Evolutionary conservation across 2,888 invertebrate species (phyloP).

Genomic region (Thyatira batis): DNA sequence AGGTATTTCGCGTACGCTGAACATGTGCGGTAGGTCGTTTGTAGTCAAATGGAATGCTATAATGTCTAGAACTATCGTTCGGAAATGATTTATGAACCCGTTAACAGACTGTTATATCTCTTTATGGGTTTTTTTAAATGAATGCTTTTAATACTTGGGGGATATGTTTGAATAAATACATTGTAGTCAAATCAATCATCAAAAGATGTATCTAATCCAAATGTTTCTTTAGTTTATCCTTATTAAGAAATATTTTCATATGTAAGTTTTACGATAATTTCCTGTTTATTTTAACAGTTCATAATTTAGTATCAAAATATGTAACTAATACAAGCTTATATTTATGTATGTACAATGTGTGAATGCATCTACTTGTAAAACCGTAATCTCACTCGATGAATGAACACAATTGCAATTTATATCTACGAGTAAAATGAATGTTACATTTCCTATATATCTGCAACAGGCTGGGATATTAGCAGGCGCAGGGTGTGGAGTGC

Average conservation of each 20-base stretch:
- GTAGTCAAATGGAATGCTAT: not conserved
- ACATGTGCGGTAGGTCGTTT: not conserved
- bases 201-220: no score
- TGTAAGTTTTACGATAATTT: no score
- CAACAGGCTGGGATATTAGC: not conserved
- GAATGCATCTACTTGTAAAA: not conserved
- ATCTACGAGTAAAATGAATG: not conserved
- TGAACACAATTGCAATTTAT: not conserved
- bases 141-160: no score
- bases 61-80: not conserved
- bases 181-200: no score
- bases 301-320: no score
- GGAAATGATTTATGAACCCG: not conserved
- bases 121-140: no score
- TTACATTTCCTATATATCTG: not conserved
- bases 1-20: not conserved
- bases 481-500: constrained; percentile 2
- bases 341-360: not conserved
- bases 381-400: not conserved
- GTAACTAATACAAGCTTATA: no score
- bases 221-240: no score
- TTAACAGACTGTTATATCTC: not conserved
- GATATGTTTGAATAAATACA: no score
- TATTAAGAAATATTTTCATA: no score
- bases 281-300: no score